Evolutionary conservation across 1,140 invertebrate species (phyloP).

Genomic region (Drosophila paulistorum): DNA sequence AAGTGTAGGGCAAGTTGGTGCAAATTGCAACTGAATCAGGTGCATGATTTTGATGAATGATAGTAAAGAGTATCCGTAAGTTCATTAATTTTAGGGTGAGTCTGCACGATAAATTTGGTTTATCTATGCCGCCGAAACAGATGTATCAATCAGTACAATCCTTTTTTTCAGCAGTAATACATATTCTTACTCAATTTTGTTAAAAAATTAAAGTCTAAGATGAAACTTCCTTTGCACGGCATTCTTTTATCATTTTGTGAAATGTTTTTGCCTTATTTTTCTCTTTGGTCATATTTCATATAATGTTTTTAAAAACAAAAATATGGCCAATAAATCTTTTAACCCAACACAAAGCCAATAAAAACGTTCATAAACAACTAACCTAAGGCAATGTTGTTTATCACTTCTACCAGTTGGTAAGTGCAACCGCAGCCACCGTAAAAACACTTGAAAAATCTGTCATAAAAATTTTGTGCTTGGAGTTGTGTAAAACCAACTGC

Average conservation of each 20-base stretch:
- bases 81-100: conserved; percentile 16
- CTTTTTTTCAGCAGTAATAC: no score
- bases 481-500: conserved; percentile 72
- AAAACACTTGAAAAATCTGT: conserved; percentile 79
- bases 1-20: conserved; percentile 55
- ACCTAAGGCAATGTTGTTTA: conserved; percentile 65
- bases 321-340: conserved; percentile 70
- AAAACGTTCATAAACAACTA: conserved; percentile 79
- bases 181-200: background rate
- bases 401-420: conserved; percentile 21
- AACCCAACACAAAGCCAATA: conserved; percentile 64
- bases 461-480: conserved; percentile 61
- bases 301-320: conserved; percentile 25
- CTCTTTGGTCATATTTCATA: background rate
- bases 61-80: background rate
- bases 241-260: no score
- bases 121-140: background rate
- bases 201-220: background rate
- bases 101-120: background rate
- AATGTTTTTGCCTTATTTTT: conserved; percentile 20
- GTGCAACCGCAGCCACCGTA: conserved; percentile 49
- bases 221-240: no score
- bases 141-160: background rate
- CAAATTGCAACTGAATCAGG: conserved; percentile 45
- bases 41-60: conserved; percentile 58